A percentile compares a stretch with the other conserved stretches of the same genome.
These are phyloP conservation scores for Musca domestica DNA, from an alignment of 1,140 invertebrate genomes.

Conservation along the genomic window DNA sequence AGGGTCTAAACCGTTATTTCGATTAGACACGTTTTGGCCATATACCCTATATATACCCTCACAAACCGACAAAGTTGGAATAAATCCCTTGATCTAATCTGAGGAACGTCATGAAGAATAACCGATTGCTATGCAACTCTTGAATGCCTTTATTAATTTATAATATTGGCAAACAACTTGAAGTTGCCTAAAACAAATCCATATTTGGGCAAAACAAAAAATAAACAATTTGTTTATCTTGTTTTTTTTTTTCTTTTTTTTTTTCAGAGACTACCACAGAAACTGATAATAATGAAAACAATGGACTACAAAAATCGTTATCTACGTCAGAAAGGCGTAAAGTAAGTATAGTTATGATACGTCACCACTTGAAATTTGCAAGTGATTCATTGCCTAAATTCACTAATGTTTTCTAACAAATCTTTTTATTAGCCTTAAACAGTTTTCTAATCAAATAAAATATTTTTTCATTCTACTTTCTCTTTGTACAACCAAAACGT, in stretches of 20 bases:
- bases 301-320: constrained; percentile 63
- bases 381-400: not conserved
- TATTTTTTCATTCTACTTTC: not conserved
- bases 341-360: constrained; percentile 33
- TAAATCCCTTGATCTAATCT: too few relatives aligned
- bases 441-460: constrained; percentile 2
- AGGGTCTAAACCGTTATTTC: too few relatives aligned
- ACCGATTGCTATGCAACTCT: too few relatives aligned
- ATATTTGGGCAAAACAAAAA: too few relatives aligned
- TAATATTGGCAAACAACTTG: not conserved
- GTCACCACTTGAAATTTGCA: not conserved
- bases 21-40: too few relatives aligned
- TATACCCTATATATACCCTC: too few relatives aligned
- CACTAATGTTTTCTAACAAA: not conserved
- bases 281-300: constrained; percentile 32
- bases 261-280: constrained; percentile 34
- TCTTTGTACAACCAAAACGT: not conserved
- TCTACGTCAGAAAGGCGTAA: constrained; percentile 73
- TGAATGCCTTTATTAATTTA: too few relatives aligned
- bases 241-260: not conserved
- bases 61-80: too few relatives aligned
- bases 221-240: too few relatives aligned
- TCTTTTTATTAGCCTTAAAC: not conserved
- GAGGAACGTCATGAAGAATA: too few relatives aligned
- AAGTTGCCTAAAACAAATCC: not conserved